Conservation (phyloP, 2,888 invertebrate genomes). For the Labia minor region DNA sequence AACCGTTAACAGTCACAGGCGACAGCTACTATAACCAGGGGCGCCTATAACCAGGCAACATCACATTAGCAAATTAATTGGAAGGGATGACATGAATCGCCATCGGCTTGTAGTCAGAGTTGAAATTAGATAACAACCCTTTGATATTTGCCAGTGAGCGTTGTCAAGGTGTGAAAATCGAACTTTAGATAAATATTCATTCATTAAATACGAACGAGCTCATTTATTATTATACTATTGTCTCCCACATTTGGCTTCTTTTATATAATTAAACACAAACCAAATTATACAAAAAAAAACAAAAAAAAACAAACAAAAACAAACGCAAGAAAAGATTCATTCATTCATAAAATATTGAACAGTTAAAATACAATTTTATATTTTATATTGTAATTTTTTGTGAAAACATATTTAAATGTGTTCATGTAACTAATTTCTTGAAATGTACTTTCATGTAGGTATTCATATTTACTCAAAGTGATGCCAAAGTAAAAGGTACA, state of each 20-base stretch:
- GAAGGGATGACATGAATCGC: conserved; percentile 2
- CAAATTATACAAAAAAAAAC: too few relatives aligned
- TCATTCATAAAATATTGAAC: too few relatives aligned
- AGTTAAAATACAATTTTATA: too few relatives aligned
- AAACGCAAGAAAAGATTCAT: too few relatives aligned
- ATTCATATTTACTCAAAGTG: too few relatives aligned
- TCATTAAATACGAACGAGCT: background rate
- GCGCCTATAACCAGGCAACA: background rate
- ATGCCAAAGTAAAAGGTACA: too few relatives aligned
- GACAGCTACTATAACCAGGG: conserved; percentile 1
- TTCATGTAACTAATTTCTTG: too few relatives aligned
- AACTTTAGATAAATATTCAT: background rate
- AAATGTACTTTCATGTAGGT: too few relatives aligned
- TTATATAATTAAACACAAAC: too few relatives aligned
- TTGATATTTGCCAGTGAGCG: background rate
- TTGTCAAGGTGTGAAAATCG: background rate
- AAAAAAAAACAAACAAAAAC: too few relatives aligned
- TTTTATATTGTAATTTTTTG: too few relatives aligned
- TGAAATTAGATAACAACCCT: background rate
- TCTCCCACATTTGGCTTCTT: background rate
- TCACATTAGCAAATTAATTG: conserved; percentile 13
- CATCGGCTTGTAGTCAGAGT: background rate
- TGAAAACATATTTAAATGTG: too few relatives aligned
- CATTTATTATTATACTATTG: background rate
- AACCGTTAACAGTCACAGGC: conserved; percentile 7